These are phyloP conservation scores for Micrasema minimum DNA, from an alignment of 1,140 invertebrate species.

Conservation along the genomic window DNA sequence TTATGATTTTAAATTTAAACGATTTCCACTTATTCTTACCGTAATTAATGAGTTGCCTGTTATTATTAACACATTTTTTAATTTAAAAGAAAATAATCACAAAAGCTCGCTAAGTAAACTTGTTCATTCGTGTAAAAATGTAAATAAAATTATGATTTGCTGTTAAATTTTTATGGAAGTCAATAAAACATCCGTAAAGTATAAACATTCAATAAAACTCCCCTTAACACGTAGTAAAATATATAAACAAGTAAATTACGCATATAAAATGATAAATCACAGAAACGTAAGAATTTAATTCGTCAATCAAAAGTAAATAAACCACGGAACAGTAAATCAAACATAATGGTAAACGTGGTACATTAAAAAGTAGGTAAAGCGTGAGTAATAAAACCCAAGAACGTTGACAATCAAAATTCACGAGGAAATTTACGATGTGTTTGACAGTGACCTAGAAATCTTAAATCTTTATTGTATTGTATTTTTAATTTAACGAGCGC, in stretches of 20 bases:
- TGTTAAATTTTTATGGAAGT: not conserved
- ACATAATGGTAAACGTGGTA: not conserved
- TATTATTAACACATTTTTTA: not conserved
- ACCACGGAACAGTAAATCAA: slow-evolving; percentile 15
- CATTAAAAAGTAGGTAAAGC: slow-evolving; percentile 8
- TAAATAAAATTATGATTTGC: no score
- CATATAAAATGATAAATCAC: slow-evolving; percentile 13
- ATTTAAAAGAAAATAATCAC: not conserved
- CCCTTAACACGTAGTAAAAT: slow-evolving; percentile 18
- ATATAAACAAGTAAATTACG: slow-evolving; percentile 17
- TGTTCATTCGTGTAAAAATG: not conserved
- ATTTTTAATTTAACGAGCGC: slow-evolving; percentile 33
- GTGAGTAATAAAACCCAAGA: slow-evolving; percentile 4
- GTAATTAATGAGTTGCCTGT: no score
- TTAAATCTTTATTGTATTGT: slow-evolving; percentile 36
- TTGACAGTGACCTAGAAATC: slow-evolving; percentile 36
- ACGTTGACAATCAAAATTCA: slow-evolving; percentile 31
- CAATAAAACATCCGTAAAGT: not conserved
- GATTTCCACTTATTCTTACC: no score
- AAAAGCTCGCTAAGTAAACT: no score
- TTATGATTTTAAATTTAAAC: no score
- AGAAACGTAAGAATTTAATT: slow-evolving; percentile 7
- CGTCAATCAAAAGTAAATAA: slow-evolving; percentile 31
- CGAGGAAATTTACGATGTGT: slow-evolving; percentile 22
- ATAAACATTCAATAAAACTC: slow-evolving; percentile 25